Evolutionary conservation across 92 coral and sea anemone species (phyloP), one percentile per base, ranked within the genome.

Genomic region (Porites divaricata): DNA sequence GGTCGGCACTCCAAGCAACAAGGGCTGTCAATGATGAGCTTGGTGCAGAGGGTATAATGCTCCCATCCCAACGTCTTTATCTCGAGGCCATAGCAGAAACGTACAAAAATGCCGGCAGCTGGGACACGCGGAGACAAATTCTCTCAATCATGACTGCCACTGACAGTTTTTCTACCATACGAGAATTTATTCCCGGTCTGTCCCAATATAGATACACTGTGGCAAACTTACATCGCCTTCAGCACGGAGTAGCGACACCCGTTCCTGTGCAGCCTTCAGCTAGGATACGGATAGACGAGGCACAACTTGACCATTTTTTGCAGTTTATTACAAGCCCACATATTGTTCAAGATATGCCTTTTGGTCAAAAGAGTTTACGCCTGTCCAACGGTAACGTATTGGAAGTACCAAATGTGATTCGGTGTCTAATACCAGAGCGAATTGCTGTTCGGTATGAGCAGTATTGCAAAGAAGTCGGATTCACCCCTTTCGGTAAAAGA

Each of bases 281-380:
- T 21, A 86, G 95, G 84, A 57, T 88, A 49, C 77, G 83, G 28
- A 75, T 91, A 24, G 78, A 86, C 52, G 85, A 83, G 66, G 67
- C 72, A 5, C 91, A 87, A 53, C 88, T 87, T 20, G 93, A 90
- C 51, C 91, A 87, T 50, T 90, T 87, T 75, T 21, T 87, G 74
- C 52, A 72, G 8, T 90, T 86, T 67, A 87, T 90, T 2, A 76
- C 93, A 54, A 90, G 91, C 28, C 91, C 91, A 7, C 86, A 90
- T 41, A 64, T 90, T 16, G 69, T 84, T 19, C 94, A 91, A 83
- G 90, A 91, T 61, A 49, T 91, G 57, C 92, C 92, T 23, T 91
- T 91, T 79, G 90, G 92, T 11, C 80, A 79, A 21, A 84, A 72
- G 67, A 22, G 74, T 74, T 63, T 88, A 28, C 52, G 62, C 50